phyloP scores from a whole-genome alignment of 2,888 invertebrate genomes.

The Catonia carolina region DNA sequence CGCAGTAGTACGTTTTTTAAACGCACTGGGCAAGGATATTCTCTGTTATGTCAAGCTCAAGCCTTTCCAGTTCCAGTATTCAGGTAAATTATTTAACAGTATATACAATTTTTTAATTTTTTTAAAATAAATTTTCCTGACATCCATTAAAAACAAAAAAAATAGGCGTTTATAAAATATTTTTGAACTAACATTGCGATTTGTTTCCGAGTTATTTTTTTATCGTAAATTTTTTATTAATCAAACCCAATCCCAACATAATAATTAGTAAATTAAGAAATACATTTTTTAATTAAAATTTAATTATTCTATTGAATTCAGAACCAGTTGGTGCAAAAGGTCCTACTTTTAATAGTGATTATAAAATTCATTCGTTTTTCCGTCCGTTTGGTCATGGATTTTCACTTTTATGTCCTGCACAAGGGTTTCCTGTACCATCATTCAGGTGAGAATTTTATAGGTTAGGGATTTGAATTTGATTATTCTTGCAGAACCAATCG shows the following conservation, averaged over 20 bases:
- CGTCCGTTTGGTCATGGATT: slow-evolving; percentile 50
- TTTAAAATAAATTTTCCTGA: too few species aligned
- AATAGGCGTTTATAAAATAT: too few species aligned
- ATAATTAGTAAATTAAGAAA: too few species aligned
- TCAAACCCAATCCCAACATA: too few species aligned
- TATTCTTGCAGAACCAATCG: slow-evolving; percentile 56
- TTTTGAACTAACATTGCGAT: too few species aligned
- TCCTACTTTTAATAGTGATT: slow-evolving; percentile 51
- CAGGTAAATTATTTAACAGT: slow-evolving; percentile 37
- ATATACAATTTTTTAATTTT: too few species aligned
- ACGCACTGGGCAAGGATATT: slow-evolving; percentile 50
- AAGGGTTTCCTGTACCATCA: slow-evolving; percentile 41
- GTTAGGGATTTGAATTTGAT: slow-evolving; percentile 54
- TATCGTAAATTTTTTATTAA: too few species aligned
- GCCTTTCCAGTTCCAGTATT: slow-evolving; percentile 41
- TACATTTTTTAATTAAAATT: too few species aligned
- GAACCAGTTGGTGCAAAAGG: slow-evolving; percentile 52
- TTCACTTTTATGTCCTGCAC: slow-evolving; percentile 45
- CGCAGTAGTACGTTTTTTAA: slow-evolving; percentile 54
- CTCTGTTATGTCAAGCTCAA: slow-evolving; percentile 44
- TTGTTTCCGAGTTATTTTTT: too few species aligned
- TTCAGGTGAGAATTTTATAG: slow-evolving; percentile 37
- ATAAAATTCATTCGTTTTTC: slow-evolving; percentile 54
- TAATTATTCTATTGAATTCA: too few species aligned
- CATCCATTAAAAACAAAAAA: too few species aligned